A percentile compares a stretch with the other conserved stretches of the same genome.
These are phyloP conservation scores for Entomyzon cyanotis DNA, from an alignment of 2,113 vertebrate genomes.

Conservation along the genomic window DNA sequence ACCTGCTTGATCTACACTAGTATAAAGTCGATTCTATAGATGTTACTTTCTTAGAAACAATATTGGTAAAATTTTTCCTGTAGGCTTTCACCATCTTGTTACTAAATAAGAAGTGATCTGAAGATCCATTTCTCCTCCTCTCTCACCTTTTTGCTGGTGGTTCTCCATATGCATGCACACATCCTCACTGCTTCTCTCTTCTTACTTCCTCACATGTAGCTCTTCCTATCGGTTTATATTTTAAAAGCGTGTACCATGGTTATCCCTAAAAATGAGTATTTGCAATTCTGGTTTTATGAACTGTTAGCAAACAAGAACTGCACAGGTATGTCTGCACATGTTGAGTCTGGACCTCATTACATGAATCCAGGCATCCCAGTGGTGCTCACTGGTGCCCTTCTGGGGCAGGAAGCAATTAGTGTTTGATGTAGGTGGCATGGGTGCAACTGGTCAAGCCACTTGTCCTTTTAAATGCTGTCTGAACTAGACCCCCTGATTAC, in stretches of 20 bases:
- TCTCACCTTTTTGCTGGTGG: neutral
- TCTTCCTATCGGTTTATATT: neutral
- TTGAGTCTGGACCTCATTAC: neutral
- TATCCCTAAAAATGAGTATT: neutral
- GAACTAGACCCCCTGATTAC: neutral
- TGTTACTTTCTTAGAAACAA: slow-evolving; percentile 9
- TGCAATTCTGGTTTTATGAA: neutral
- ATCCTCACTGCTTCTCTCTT: neutral
- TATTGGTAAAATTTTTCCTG: neutral
- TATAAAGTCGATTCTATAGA: neutral
- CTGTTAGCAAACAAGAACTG: neutral
- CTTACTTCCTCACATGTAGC: neutral
- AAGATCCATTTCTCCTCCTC: neutral
- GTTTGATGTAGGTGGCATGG: neutral
- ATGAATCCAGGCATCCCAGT: neutral
- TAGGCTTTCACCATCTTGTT: neutral
- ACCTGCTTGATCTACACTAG: neutral
- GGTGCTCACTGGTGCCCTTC: neutral
- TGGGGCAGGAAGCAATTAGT: accelerated
- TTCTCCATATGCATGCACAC: neutral
- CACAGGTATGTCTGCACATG: neutral
- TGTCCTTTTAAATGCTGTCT: neutral
- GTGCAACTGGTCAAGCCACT: neutral
- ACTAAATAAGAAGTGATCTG: neutral
- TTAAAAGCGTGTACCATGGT: neutral